Evolutionary conservation across 2,888 invertebrate species (phyloP), one percentile per base, ranked within the genome.

Genomic region (Drosophila imparisetae): DNA sequence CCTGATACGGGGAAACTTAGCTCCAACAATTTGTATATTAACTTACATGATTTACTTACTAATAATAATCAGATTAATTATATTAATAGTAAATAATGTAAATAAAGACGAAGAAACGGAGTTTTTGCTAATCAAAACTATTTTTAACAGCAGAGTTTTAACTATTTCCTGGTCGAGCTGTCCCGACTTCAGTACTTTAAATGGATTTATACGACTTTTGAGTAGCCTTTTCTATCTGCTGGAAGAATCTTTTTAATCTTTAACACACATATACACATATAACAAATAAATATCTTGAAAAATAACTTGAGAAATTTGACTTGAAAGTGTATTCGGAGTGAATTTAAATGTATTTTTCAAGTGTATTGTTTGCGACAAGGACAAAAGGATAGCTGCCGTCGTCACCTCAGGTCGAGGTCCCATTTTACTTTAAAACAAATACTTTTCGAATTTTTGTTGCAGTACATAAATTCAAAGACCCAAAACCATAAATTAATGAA

Each of bases 401-500:
- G 62, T 63, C 69, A 83, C 88, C 88, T 88, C 72, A 53, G 59
- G 60, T 50, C 53, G 58, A 54, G 49, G 13, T 27, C 27, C 54
- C 62, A 52, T 74, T 69, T 67, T 67, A 52, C 65, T 78, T 79
- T 67, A 81, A 76, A 72, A 75, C 74, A 84, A 89, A 83, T 77
- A 79, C 71, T 85, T 81, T 84, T 58, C 5, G 67, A 70, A 66
- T 81, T 69, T 83, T 65, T 68, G 70, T 62, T 60, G 42, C 45
- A 62, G 79, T 72, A 75, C 80, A 85, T 85, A 89, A 89, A 85
- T 89, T 81, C 72, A 54, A 60, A 65, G 72, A 69, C 80, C 85
- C 82, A 82, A 89, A 87, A 68, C 85, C 78, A 89, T 85, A 85
- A 85, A 85, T 85, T 89, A 87, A 80, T 70, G 89, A 87, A 78